Percentiles rank a stretch among this genome's conserved stretches.
These are phyloP conservation scores for Pardosa pseudoannulata DNA, from an alignment of 2,888 invertebrate species.

Conservation along the genomic window DNA sequence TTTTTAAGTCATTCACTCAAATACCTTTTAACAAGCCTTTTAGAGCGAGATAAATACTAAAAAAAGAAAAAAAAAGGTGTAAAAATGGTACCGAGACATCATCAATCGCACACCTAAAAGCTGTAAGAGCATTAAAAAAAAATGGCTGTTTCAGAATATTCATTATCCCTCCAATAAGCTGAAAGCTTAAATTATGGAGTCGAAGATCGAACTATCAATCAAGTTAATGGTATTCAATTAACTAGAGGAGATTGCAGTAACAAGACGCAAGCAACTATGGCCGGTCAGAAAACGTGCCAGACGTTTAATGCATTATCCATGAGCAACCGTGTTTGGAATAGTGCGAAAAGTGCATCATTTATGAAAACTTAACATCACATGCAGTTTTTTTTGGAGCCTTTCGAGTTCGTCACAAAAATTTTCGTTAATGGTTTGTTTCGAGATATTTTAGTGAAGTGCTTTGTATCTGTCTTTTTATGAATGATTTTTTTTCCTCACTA, in stretches of 20 bases:
- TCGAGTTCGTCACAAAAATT: too few relatives aligned
- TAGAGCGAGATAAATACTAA: too few relatives aligned
- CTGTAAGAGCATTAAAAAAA: not conserved
- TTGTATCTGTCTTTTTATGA: too few relatives aligned
- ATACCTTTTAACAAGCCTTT: too few relatives aligned
- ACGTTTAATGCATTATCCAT: not conserved
- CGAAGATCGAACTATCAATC: not conserved
- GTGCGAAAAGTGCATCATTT: not conserved
- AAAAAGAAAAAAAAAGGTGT: not conserved
- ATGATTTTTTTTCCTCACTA: too few relatives aligned
- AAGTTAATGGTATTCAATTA: slow-evolving; percentile 6
- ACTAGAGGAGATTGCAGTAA: not conserved
- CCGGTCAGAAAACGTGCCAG: not conserved
- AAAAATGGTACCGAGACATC: not conserved
- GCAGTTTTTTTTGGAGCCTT: too few relatives aligned
- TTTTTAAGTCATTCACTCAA: too few relatives aligned
- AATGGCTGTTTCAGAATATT: not conserved
- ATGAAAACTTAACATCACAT: too few relatives aligned
- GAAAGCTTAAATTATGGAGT: not conserved
- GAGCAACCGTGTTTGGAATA: not conserved
- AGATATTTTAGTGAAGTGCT: too few relatives aligned
- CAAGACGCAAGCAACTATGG: not conserved
- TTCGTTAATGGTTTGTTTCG: too few relatives aligned
- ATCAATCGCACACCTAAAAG: not conserved
- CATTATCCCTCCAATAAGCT: not conserved